A percentile compares a stretch with the other conserved stretches of the same genome.
Evolutionary conservation across 2,113 vertebrate species (phyloP).

Genomic region (Solenodon paradoxus): DNA sequence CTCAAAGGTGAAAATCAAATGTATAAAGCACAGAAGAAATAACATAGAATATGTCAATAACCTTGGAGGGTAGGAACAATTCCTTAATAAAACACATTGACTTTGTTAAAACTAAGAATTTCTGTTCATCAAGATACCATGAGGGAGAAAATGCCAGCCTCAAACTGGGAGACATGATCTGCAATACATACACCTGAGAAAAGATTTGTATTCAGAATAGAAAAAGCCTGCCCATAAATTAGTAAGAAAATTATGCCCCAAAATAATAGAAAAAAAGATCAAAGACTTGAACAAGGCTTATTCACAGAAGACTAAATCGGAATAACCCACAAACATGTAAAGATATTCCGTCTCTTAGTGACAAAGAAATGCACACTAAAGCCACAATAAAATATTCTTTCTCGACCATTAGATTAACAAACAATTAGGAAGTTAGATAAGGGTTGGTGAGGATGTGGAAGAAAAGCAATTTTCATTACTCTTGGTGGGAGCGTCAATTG

Average conservation of each 20-base stretch:
- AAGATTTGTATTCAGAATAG: neutral
- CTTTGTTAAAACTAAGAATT: slow-evolving; percentile 32
- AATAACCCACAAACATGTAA: neutral
- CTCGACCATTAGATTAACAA: neutral
- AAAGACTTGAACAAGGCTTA: neutral
- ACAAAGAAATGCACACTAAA: neutral
- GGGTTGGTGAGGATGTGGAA: neutral
- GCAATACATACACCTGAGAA: neutral
- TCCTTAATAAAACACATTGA: neutral
- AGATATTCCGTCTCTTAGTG: neutral
- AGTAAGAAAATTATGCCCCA: slow-evolving; percentile 6
- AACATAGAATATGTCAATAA: neutral
- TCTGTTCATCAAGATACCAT: neutral
- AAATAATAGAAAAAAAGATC: neutral
- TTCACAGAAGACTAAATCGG: neutral
- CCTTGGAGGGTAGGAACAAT: neutral
- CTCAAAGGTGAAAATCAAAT: neutral
- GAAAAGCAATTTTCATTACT: neutral
- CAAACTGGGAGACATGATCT: slow-evolving; percentile 6
- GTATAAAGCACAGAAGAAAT: neutral
- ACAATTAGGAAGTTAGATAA: neutral
- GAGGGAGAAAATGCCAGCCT: neutral
- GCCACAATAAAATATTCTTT: neutral
- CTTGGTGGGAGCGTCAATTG: neutral
- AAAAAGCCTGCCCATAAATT: neutral